These are phyloP conservation scores for Falco punctatus DNA, from an alignment of 2,113 vertebrate genomes.

Conservation along the genomic window DNA sequence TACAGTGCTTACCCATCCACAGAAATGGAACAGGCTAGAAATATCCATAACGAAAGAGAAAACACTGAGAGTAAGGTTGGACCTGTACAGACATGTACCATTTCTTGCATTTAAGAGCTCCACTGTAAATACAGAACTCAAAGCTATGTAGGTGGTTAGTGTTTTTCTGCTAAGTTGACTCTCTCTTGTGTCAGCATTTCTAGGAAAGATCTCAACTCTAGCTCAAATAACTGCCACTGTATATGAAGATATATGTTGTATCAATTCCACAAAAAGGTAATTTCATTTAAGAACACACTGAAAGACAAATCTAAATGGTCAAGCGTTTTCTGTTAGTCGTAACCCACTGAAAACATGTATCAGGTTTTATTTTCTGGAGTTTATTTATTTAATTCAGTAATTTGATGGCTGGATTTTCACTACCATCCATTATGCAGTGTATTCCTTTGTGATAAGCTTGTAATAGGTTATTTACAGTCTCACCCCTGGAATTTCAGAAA, in stretches of 20 bases:
- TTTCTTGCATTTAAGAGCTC: neutral
- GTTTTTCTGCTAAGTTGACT: neutral
- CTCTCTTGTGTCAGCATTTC: neutral
- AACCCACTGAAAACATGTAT: neutral
- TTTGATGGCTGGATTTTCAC: neutral
- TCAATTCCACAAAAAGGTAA: neutral
- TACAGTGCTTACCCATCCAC: neutral
- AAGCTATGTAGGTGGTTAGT: neutral
- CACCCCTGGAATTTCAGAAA: neutral
- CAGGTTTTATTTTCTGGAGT: neutral
- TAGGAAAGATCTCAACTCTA: neutral
- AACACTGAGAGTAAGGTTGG: neutral
- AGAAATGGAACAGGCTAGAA: neutral
- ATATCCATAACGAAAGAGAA: neutral
- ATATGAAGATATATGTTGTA: neutral
- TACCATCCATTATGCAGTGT: neutral
- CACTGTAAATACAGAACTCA: neutral
- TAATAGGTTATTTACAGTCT: neutral
- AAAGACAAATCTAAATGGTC: neutral
- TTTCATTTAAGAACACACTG: neutral
- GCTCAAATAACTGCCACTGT: neutral
- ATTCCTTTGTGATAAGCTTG: neutral
- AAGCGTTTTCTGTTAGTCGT: neutral
- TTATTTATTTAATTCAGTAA: neutral
- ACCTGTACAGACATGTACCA: neutral